Evolutionary conservation across 2,113 vertebrate genomes (phyloP).

Genomic region (Monopterus albus): DNA sequence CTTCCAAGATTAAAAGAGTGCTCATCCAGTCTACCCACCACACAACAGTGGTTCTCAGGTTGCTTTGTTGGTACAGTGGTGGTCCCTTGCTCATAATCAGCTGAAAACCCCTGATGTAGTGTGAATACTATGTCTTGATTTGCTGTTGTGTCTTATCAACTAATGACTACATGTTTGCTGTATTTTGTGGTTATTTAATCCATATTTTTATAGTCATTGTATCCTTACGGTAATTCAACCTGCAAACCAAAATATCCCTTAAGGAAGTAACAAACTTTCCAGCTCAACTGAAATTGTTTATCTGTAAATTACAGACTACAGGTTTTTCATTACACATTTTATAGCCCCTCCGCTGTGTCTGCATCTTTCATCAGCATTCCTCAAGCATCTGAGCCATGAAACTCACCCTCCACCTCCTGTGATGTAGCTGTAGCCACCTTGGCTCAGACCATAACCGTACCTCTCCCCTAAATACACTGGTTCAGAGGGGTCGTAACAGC

Average conservation of each 20-base stretch:
- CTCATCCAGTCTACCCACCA: no score
- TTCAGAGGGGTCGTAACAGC: constrained; percentile 90
- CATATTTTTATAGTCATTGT: neutral
- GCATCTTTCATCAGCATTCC: constrained; percentile 46
- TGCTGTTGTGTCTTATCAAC: neutral
- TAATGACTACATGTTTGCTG: neutral
- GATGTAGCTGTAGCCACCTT: constrained; percentile 97
- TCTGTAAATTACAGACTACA: constrained; percentile 62
- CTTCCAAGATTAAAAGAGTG: no score
- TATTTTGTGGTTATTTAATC: constrained; percentile 23
- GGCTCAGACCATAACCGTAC: constrained; percentile 92
- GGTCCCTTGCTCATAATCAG: no score
- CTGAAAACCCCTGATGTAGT: no score
- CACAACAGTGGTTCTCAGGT: no score
- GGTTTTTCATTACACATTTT: constrained; percentile 47
- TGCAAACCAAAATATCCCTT: constrained; percentile 19
- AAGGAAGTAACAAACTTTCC: constrained; percentile 9
- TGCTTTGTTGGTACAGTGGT: no score
- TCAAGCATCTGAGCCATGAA: constrained; percentile 13
- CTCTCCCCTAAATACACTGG: constrained; percentile 92
- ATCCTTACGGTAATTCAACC: neutral
- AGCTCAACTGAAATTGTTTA: constrained; percentile 46
- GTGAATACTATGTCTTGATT: neutral
- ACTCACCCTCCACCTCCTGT: constrained; percentile 97
- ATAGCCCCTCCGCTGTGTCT: constrained; percentile 25